These are phyloP conservation scores for Bradynema listronoti DNA, from an alignment of 1,140 invertebrate species.

Conservation along the genomic window DNA sequence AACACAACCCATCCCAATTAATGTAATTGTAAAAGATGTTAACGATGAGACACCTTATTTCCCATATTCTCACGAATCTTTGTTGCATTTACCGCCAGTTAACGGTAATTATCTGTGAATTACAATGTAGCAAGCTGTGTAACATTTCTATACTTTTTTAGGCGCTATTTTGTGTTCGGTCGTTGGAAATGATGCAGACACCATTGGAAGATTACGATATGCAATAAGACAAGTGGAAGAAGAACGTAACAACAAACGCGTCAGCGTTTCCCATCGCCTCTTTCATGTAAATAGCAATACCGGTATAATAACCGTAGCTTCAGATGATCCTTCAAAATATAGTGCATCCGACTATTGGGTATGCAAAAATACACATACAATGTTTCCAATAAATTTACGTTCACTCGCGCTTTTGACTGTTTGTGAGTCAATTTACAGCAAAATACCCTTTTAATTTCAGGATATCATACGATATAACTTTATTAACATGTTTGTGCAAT, in stretches of 20 bases:
- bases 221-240: slow-evolving; percentile 4
- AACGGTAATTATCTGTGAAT: background rate
- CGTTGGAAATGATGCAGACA: slow-evolving; percentile 9
- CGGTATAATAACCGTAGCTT: slow-evolving; percentile 12
- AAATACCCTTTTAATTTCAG: no score
- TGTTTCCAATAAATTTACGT: background rate
- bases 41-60: no score
- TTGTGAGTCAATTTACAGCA: no score
- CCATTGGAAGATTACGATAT: slow-evolving; percentile 9
- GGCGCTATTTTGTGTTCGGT: slow-evolving; percentile 20
- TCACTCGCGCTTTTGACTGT: no score
- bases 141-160: slow-evolving; percentile 12
- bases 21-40: no score
- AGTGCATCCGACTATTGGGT: slow-evolving; percentile 11
- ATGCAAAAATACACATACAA: background rate
- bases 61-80: background rate
- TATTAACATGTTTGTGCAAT: no score
- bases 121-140: background rate
- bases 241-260: no score
- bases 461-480: no score
- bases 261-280: background rate
- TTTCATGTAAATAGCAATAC: slow-evolving; percentile 10
- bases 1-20: no score
- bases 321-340: slow-evolving; percentile 13
- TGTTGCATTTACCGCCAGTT: background rate